A percentile compares a stretch with the other conserved stretches of the same genome.
Conservation (phyloP, 2,888 invertebrate genomes). For the Lithophane socia region DNA sequence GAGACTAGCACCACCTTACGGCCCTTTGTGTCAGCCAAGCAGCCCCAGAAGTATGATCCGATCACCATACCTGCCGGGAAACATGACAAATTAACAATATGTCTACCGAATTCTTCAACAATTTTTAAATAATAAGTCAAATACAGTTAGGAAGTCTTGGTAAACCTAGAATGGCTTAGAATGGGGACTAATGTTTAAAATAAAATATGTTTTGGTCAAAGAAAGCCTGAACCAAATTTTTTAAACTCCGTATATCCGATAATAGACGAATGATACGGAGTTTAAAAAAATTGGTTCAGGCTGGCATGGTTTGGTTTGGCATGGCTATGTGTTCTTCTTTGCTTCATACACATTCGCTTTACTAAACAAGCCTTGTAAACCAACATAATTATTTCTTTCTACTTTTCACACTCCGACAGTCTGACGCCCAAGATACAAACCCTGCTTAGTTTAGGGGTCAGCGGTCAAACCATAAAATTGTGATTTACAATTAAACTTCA, state of each 20-base stretch:
- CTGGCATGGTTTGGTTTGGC: background rate
- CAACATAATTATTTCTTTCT: background rate
- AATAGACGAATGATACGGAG: too few relatives aligned
- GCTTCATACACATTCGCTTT: background rate
- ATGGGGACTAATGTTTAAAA: background rate
- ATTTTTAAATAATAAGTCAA: background rate
- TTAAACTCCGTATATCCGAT: background rate
- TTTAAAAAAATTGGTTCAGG: too few relatives aligned
- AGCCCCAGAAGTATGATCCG: conserved; percentile 96
- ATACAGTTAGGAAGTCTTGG: background rate
- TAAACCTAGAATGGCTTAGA: background rate
- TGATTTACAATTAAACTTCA: background rate
- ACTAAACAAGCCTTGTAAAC: background rate
- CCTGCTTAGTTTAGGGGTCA: background rate
- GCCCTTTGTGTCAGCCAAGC: conserved; percentile 95
- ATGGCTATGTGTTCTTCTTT: background rate
- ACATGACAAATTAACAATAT: conserved; percentile 1
- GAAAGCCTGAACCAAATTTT: background rate
- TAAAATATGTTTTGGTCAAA: background rate
- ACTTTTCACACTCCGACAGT: background rate
- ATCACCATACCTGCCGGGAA: conserved; percentile 93
- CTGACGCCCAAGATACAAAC: background rate
- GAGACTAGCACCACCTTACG: conserved; percentile 93
- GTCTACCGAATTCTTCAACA: background rate
- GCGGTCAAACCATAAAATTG: background rate